These are phyloP conservation scores for Spisula solida DNA, from an alignment of 2,888 invertebrate genomes.

Conservation along the genomic window DNA sequence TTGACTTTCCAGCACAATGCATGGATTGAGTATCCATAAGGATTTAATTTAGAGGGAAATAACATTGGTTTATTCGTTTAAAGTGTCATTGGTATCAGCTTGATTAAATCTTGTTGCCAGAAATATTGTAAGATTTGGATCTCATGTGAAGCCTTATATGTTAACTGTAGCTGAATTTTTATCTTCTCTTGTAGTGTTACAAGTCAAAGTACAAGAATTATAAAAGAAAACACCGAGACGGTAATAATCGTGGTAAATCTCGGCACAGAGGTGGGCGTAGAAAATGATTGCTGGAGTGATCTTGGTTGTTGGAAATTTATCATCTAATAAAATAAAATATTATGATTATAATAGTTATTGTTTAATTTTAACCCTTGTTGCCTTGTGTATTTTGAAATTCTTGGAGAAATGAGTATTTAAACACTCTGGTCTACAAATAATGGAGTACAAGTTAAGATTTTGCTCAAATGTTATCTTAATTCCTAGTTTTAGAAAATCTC, in stretches of 20 bases:
- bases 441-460: no score
- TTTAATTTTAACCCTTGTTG: no score
- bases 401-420: no score
- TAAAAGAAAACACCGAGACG: constrained; percentile 36
- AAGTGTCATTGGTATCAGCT: neutral
- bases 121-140: neutral
- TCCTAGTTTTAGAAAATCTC: no score
- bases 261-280: constrained; percentile 21
- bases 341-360: no score
- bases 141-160: neutral
- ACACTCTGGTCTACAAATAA: no score
- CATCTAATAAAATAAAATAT: neutral
- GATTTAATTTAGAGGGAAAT: neutral
- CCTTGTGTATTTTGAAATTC: no score
- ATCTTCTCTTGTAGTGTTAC: constrained; percentile 58
- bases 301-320: neutral
- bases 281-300: constrained; percentile 19
- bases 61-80: neutral
- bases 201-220: constrained; percentile 63
- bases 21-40: neutral
- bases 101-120: neutral
- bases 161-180: neutral
- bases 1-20: no score
- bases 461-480: no score
- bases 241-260: constrained; percentile 1